Conservation (phyloP, 2,797 vertebrate genomes). For the Liasis olivaceus region DNA sequence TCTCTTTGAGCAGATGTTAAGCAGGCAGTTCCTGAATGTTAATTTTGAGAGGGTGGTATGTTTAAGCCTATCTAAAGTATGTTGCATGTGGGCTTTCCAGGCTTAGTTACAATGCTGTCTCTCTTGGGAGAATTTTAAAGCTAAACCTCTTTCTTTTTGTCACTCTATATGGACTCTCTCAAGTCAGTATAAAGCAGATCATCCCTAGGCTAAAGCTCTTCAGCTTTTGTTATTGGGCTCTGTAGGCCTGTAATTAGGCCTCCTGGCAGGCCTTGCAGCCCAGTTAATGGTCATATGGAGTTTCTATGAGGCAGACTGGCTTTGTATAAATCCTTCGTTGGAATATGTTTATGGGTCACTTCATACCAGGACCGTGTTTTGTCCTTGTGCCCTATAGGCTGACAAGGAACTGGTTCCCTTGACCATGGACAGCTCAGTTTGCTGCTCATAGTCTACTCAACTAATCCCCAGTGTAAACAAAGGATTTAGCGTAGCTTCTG, state of each 20-base stretch:
- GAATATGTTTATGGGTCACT: slow-evolving; percentile 97
- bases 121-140: slow-evolving; percentile 93
- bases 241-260: slow-evolving; percentile 98
- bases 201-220: slow-evolving; percentile 97
- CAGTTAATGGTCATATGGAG: slow-evolving; percentile 89
- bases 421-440: slow-evolving; percentile 78
- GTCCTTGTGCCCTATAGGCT: slow-evolving; percentile 79
- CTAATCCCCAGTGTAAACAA: slow-evolving; percentile 87
- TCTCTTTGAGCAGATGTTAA: slow-evolving; percentile 90
- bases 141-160: slow-evolving; percentile 86
- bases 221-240: slow-evolving; percentile 97
- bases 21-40: slow-evolving; percentile 94
- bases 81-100: slow-evolving; percentile 79
- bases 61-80: slow-evolving; percentile 86
- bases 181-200: slow-evolving; percentile 99
- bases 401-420: slow-evolving; percentile 82
- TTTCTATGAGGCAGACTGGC: slow-evolving; percentile 85
- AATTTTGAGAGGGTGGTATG: slow-evolving; percentile 89
- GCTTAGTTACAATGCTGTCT: slow-evolving; percentile 82
- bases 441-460: slow-evolving; percentile 69
- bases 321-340: slow-evolving; percentile 89
- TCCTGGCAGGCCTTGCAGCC: slow-evolving; percentile 85
- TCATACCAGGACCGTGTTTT: slow-evolving; percentile 91
- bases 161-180: slow-evolving; percentile 95
- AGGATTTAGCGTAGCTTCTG: slow-evolving; percentile 86